phyloP scores from a whole-genome alignment of 1,140 invertebrate genomes.

The Lasioglossum baleicum region DNA sequence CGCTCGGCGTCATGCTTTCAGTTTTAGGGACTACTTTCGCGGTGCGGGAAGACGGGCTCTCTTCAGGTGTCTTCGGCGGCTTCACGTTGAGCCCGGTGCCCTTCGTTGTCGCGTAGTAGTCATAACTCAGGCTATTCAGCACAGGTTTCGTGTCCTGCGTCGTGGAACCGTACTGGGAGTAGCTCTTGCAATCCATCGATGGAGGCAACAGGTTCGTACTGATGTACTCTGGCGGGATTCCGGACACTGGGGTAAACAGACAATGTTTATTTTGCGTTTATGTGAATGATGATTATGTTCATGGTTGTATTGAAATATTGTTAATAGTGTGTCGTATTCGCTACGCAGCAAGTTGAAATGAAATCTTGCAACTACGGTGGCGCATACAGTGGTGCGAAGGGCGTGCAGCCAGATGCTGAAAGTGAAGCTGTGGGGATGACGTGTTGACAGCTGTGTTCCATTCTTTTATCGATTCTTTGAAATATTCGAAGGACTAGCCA shows the following conservation, averaged over 20 bases:
- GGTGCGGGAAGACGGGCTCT: slow-evolving; percentile 58
- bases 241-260: slow-evolving; percentile 67
- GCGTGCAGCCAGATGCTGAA: background rate
- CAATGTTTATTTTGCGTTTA: background rate
- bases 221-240: slow-evolving; percentile 77
- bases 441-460: background rate
- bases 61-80: slow-evolving; percentile 82
- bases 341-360: too few species aligned
- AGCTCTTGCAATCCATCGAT: slow-evolving; percentile 76
- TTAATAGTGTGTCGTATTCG: too few species aligned
- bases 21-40: slow-evolving; percentile 79
- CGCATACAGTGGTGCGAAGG: too few species aligned
- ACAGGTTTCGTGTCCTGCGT: slow-evolving; percentile 75
- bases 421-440: too few species aligned
- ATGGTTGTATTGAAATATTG: too few species aligned
- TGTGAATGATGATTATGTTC: background rate
- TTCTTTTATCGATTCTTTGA: background rate
- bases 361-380: too few species aligned
- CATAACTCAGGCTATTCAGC: slow-evolving; percentile 74
- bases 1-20: slow-evolving; percentile 75
- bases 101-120: slow-evolving; percentile 76
- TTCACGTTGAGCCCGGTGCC: slow-evolving; percentile 76
- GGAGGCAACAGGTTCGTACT: slow-evolving; percentile 76
- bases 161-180: slow-evolving; percentile 70
- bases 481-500: background rate